phyloP scores from a whole-genome alignment of 2,113 vertebrate genomes.

The Onychostruthus taczanowskii region DNA sequence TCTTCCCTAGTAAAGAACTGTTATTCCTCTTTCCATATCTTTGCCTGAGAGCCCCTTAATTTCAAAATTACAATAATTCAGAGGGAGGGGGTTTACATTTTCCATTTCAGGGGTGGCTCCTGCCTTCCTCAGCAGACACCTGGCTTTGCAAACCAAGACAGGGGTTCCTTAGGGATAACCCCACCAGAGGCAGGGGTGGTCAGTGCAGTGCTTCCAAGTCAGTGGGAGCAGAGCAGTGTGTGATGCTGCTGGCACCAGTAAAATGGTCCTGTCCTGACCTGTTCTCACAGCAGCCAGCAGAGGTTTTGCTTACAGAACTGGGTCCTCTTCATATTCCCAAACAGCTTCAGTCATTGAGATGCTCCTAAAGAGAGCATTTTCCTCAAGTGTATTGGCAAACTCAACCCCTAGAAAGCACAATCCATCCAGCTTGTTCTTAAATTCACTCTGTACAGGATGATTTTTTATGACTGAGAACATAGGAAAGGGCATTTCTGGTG shows the following conservation, averaged over 20 bases:
- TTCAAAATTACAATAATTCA: too few relatives aligned
- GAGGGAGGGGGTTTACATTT: neutral
- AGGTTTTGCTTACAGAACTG: neutral
- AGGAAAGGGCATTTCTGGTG: neutral
- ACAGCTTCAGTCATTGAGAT: neutral
- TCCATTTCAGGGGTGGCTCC: neutral
- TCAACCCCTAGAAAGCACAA: neutral
- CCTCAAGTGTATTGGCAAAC: neutral
- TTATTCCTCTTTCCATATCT: too few relatives aligned
- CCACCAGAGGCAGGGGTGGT: neutral
- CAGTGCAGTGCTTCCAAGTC: fast-evolving
- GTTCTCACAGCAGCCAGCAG: neutral
- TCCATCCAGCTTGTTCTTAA: neutral
- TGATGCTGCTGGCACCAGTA: neutral
- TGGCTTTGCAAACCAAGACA: neutral
- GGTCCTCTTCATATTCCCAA: neutral
- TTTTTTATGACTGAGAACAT: neutral
- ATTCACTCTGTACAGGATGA: neutral
- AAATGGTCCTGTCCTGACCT: neutral
- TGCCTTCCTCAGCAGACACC: neutral
- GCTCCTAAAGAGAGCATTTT: neutral
- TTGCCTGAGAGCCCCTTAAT: too few relatives aligned
- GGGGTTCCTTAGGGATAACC: neutral
- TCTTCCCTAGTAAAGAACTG: too few relatives aligned
- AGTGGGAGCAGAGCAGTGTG: neutral